Base-by-base conservation (phyloP, 2,888 invertebrate genomes). In the Ceratothoa steindachneri region DNA sequence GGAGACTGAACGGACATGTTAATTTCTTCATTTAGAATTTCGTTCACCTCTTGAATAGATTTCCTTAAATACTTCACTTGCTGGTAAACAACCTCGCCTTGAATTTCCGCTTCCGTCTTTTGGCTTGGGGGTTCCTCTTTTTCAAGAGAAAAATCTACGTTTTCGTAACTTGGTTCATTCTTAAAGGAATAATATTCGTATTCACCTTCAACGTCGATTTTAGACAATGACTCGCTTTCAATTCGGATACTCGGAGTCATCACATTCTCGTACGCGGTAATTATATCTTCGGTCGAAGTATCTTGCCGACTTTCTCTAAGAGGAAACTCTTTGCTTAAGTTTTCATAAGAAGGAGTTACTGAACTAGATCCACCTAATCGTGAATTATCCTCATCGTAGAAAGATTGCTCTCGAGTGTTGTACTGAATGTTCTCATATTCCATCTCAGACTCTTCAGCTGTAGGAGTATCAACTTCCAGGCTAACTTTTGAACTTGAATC, bases 41-140 rank as follows among this genome's bases (percentile, higher is more conserved):
- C 89, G 82, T 92, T 92, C 0, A 91, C 90, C 84, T 91, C 91
- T 64, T 90, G 89, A 53, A 91, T 89, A 27, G 90, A 90, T 81
- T 89, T 87, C 53, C 89, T 87, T 81, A 91, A 90, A 82, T 90
- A 89, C 81, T 91, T 91, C 0, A 92, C 91, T 86, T 91, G 88
- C 81, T 90, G 90, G 82, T 92, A 92, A 0, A 91, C 89, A 22
- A 71, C 72, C 69, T 81, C 81, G 27, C 79, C 79, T 64, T 77
- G 81, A 22, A 80, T 73, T 51, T 78, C 80, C 22, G 68, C 71
- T 65, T 66, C 75, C 70, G 68, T 72, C 72, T 67, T 73, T 68
- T 51, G 73, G 72, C 69, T 73, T 71, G 27, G 66, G 67, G 65
- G 52, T 31, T 24, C 31, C 22, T 28, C 24, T 24, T 66, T 60